Evolutionary conservation across 2,797 vertebrate genomes (phyloP).

Genomic region (Gastrophryne carolinensis): DNA sequence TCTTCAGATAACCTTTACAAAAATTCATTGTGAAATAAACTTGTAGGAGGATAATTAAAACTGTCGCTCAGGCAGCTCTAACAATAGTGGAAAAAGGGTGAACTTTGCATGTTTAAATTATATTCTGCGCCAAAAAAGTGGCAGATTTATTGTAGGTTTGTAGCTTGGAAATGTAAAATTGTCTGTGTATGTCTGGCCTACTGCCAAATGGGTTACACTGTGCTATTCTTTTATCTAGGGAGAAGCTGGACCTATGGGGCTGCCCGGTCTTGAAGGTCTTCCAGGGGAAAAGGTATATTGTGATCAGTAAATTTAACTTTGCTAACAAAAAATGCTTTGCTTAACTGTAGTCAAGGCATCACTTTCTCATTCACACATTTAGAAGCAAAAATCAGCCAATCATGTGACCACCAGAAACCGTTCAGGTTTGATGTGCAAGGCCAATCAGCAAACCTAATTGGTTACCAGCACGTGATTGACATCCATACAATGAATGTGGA

Average conservation of each 20-base stretch:
- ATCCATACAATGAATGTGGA: too few relatives aligned
- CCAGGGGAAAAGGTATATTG: conserved; percentile 91
- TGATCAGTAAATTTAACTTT: too few relatives aligned
- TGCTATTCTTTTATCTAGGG: conserved; percentile 70
- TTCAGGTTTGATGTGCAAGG: too few relatives aligned
- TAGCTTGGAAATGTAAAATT: conserved; percentile 28
- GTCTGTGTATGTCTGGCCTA: not conserved
- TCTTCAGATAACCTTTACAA: conserved; percentile 30
- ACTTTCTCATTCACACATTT: too few relatives aligned
- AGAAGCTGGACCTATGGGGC: conserved; percentile 89
- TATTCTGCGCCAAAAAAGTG: conserved; percentile 8
- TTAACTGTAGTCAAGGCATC: too few relatives aligned
- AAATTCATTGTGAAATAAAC: conserved; percentile 16
- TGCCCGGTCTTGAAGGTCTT: conserved; percentile 93
- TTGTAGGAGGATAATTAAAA: conserved; percentile 39
- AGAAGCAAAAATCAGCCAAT: too few relatives aligned
- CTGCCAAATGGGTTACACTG: not conserved
- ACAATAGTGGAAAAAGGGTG: conserved; percentile 4
- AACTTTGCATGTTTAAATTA: conserved; percentile 9
- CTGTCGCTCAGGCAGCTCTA: conserved; percentile 17
- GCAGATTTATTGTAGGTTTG: conserved; percentile 23
- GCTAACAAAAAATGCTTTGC: too few relatives aligned
- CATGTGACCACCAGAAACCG: too few relatives aligned
- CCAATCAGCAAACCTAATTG: too few relatives aligned
- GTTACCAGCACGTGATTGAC: too few relatives aligned